Base-by-base conservation (phyloP, 2,113 vertebrate species). In the Limnothrissa miodon region DNA sequence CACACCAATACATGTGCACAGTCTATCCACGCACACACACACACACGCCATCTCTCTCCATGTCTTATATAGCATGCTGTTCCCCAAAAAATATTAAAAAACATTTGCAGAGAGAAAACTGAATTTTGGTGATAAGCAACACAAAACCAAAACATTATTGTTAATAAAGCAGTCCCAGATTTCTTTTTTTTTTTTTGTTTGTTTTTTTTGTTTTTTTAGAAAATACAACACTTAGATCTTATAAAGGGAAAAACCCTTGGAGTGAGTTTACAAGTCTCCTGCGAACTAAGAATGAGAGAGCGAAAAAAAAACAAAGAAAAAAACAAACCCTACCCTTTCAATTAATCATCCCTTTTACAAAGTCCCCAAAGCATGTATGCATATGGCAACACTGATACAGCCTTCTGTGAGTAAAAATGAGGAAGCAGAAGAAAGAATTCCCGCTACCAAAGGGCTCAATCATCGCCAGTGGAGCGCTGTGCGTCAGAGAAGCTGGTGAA, bases 61-160 rank as follows among this genome's bases (percentile, higher is more conserved):
- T 62, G 56, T 62, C 23, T 5, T 59, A 8, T 7, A 59, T 59
- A 11, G 23, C 5, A 23, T 25, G 23, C 2, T 29, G 36, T 33
- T 36, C 66, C n/a, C n/a, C 80, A 81, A 45, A 21, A 8, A 44
- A 79, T 39, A 46, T 59, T 80, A 80, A 62, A 83, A n/a, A 53
- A 42, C 29, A 83, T 13, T 33, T 36, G 56, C 81, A 81, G 23
- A 62, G 51, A 56, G 19, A 84, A 51, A 79, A 74, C 79, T 85
- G 80, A 88, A 62, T 85, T 87, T 83, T 84, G 46, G 51, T 11
- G 87, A 89, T 89, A 87, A 83, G 88, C 29, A 74, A 45, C 42
- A 48, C 81, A 78, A 84, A 78, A 80, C 83, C 81, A 74, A 74
- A 74, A 13, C 25, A 36, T 74, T 11, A 13, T 36, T 33, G 25